Evolutionary conservation across 2,888 invertebrate genomes (phyloP), one percentile per base, ranked within the genome.

Genomic region (Corythucha ciliata): DNA sequence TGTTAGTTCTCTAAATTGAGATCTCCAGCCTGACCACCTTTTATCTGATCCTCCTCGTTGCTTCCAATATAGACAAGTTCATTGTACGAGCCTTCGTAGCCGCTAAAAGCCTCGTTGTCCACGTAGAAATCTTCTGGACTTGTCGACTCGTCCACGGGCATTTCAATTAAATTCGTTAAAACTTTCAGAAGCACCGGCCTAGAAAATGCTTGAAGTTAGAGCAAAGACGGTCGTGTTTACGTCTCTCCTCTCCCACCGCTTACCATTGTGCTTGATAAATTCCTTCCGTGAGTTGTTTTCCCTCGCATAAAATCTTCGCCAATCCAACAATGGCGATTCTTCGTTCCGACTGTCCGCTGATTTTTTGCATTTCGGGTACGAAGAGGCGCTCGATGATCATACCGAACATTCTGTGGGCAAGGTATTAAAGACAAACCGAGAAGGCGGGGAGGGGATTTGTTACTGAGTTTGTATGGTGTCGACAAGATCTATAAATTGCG

Each of bases 341-440:
- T 52, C 87, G 79, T 65, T 97, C 94, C 25, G 83, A 71, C 41
- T 74, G 72, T 2, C 89, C 90, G 10, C 79, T 77, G 12, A 96
- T 82, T 66, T 90, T 91, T 69, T 87, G 87, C 62, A 92, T 72
- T 64, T 96, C 94, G 1, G 83, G 72, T 18, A 94, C 72, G 51
- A 92, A 75, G 8, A 98, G 77, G 53, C 91, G 84, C 64, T 96
- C 92, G 58, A 92, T 67, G 46, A 98, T 87, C 94, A 96, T 96
- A 22, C 82, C 81, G 73, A 96, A 97, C 86, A 98, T 88, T 62
- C 20, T 8, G 18, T 18, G n/a, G 10, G 10, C 8, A 1, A 45
- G 8, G 5, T 18, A 34, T 1, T 20, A 32, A 10, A 18, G 14
- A 5, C 24, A 45, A 18, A 7, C 16, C 18, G 2, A 29, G n/a